These are phyloP conservation scores for Aulostomus chinensis DNA, from an alignment of 2,797 vertebrate genomes.

Conservation along the genomic window DNA sequence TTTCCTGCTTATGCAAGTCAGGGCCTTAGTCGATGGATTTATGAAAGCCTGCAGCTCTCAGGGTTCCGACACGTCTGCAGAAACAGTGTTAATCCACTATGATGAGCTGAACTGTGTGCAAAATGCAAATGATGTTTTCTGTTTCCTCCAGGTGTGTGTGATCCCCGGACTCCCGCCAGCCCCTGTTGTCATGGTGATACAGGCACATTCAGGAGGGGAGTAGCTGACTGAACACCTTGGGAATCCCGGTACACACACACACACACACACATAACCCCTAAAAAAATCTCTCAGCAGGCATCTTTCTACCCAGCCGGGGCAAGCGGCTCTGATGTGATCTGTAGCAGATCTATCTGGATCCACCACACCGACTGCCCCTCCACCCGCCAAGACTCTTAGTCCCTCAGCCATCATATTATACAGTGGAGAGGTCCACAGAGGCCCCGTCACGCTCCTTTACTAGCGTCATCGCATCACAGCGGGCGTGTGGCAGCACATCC, in stretches of 20 bases:
- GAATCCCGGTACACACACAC: slow-evolving; percentile 72
- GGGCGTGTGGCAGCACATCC: slow-evolving; percentile 58
- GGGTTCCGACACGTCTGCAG: slow-evolving; percentile 29
- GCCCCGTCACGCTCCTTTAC: slow-evolving; percentile 58
- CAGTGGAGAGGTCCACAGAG: slow-evolving; percentile 45
- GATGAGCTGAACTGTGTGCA: slow-evolving; percentile 50
- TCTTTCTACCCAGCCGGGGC: slow-evolving; percentile 20
- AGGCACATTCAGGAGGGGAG: slow-evolving; percentile 52
- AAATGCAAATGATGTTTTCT: slow-evolving; percentile 64
- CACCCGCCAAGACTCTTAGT: slow-evolving; percentile 20
- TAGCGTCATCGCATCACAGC: slow-evolving; percentile 65
- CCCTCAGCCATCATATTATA: slow-evolving; percentile 44
- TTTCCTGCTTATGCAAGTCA: no score
- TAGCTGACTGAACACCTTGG: slow-evolving; percentile 66
- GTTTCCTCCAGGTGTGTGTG: slow-evolving; percentile 71
- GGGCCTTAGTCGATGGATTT: no score
- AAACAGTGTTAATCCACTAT: slow-evolving; percentile 53
- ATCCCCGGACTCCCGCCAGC: slow-evolving; percentile 69
- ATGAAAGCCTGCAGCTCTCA: neutral
- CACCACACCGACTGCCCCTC: slow-evolving; percentile 15
- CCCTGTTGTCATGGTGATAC: slow-evolving; percentile 82
- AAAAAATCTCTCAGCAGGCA: slow-evolving; percentile 12
- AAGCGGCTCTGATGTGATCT: slow-evolving; percentile 31
- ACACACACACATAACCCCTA: no score
- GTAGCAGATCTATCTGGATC: slow-evolving; percentile 33